Evolutionary conservation across 2,888 invertebrate genomes (phyloP), one percentile per base, ranked within the genome.

Genomic region (Sarcophaga subvicina): DNA sequence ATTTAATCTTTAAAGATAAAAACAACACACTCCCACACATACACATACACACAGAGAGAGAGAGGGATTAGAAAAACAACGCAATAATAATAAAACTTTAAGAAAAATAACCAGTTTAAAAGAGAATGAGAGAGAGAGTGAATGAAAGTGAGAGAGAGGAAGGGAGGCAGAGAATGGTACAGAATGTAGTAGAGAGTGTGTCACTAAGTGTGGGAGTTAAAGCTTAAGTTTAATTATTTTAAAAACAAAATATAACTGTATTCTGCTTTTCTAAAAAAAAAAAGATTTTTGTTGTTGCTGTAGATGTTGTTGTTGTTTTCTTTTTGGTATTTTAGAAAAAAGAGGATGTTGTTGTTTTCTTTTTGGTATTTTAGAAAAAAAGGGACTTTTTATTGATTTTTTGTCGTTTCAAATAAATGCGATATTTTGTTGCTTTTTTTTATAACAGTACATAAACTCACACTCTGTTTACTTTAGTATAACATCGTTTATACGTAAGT

Each of bases 1-100:
- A 79, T 81, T 63, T 75, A 47, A 85, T 62, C 84, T 71, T 37
- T 25, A 73, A 79, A 85, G 60, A 79, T 77, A 72, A 67, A 8
- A 59, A 62, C 12, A 25, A 22, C 64, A 85, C 37, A 37, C 8
- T 8, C 37, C 2, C 8, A 8, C 6, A 6, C 37, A 37, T 2
- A 5, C 2, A 37, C 2, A 10, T 0, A 37, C 0, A 3, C 10
- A 37, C 0, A 37, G 0, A 37, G 2, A 37, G 0, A 37, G 1
- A 37, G 37, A 37, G 8, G 59, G 27, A 70, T 70, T 60, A 79
- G 27, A 22, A 63, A 82, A 72, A 25, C 54, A 77, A 64, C 54
- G 12, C 47, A 75, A 62, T 63, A 14, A 80, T 22, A 20, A 45
- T n/a, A 67, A 11, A 67, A 66, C 27, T 59, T 62, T 49, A 64